These are phyloP conservation scores for Aphrophora alni DNA, from an alignment of 2,888 invertebrate genomes.

Conservation along the genomic window DNA sequence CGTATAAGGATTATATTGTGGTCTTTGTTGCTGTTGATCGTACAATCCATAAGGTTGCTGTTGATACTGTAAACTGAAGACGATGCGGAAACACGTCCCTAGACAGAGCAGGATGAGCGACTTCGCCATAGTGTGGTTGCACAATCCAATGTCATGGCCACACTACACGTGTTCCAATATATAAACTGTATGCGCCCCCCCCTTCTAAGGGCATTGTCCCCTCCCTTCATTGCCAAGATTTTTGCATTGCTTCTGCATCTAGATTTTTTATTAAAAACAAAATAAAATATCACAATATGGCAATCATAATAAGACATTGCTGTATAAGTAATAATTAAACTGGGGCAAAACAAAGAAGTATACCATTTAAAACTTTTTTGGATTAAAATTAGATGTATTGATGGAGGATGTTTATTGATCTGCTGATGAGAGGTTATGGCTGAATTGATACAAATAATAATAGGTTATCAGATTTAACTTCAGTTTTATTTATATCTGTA, in stretches of 20 bases:
- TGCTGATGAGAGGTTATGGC: not conserved
- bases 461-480: not conserved
- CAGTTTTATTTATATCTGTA: not conserved
- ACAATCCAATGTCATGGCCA: slow-evolving; percentile 4
- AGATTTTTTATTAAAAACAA: too few species aligned
- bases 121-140: not conserved
- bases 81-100: not conserved
- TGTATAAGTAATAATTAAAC: too few species aligned
- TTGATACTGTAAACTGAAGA: not conserved
- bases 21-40: not conserved
- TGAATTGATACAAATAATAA: not conserved
- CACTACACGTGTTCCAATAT: not conserved
- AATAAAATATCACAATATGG: too few species aligned
- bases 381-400: too few species aligned
- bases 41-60: not conserved
- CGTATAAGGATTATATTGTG: not conserved
- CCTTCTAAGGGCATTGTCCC: not conserved
- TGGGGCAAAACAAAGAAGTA: too few species aligned
- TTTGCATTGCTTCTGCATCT: not conserved
- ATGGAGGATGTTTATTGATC: too few species aligned
- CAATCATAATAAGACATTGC: too few species aligned
- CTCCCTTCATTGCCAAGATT: not conserved
- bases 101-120: not conserved
- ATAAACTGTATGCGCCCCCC: slow-evolving; percentile 1
- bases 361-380: too few species aligned